phyloP scores from a whole-genome alignment of 92 coral and sea anemone genomes.

The Heliopora coerulea region DNA sequence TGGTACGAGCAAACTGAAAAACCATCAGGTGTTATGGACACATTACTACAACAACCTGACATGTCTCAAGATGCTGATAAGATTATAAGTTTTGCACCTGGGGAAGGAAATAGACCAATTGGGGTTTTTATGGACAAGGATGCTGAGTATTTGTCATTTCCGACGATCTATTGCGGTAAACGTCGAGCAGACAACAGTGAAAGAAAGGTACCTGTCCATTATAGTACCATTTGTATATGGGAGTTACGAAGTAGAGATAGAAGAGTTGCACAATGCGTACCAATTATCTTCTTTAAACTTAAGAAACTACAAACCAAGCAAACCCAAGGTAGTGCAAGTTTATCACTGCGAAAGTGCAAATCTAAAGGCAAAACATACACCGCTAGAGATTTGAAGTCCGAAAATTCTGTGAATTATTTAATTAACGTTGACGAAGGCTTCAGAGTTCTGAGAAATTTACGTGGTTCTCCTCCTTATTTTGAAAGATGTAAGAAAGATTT shows the following conservation, averaged over 20 bases:
- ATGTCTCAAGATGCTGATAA: conserved; percentile 53
- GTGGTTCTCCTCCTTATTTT: conserved; percentile 44
- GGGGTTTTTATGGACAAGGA: conserved; percentile 56
- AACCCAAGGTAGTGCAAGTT: conserved; percentile 32
- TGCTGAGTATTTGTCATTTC: conserved; percentile 60
- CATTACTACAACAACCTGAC: conserved; percentile 60
- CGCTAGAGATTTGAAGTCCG: conserved; percentile 27
- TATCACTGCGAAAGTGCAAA: conserved; percentile 56
- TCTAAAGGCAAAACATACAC: conserved; percentile 41
- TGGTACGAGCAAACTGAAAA: conserved; percentile 63
- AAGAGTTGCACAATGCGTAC: conserved; percentile 70
- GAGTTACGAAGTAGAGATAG: conserved; percentile 66
- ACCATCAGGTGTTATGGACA: conserved; percentile 62
- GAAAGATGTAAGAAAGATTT: conserved; percentile 40
- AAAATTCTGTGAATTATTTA: background rate
- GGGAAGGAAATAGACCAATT: conserved; percentile 67
- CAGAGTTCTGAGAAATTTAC: conserved; percentile 39
- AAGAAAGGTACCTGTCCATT: conserved; percentile 55
- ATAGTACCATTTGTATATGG: conserved; percentile 69
- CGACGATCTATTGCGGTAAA: conserved; percentile 69
- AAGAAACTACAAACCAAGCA: conserved; percentile 39
- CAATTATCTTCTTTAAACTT: conserved; percentile 51
- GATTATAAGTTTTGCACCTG: conserved; percentile 33
- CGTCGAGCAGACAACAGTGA: conserved; percentile 60
- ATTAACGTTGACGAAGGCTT: conserved; percentile 46